Conservation (phyloP, 2,888 invertebrate genomes). For the Eupithecia tripunctaria region DNA sequence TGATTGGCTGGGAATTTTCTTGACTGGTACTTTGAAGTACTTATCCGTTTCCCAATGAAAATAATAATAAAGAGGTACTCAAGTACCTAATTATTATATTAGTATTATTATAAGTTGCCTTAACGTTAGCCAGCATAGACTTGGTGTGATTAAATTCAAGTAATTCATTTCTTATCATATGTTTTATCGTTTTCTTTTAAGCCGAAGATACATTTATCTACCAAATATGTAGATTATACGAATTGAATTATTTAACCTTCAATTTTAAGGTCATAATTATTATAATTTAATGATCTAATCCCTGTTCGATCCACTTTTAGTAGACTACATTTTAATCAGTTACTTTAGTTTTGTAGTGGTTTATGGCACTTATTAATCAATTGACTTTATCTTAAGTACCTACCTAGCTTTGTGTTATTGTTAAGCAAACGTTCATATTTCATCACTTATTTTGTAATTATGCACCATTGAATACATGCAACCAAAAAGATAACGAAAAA, state of each 20-base stretch:
- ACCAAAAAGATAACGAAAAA: slow-evolving; percentile 15
- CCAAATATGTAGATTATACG: neutral
- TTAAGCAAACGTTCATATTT: neutral
- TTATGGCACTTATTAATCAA: neutral
- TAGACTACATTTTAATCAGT: neutral
- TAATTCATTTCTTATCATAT: neutral
- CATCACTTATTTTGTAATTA: neutral
- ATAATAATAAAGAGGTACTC: neutral
- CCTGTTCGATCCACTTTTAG: neutral
- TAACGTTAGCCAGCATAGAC: neutral
- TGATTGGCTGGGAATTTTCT: too few species aligned
- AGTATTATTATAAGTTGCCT: too few species aligned
- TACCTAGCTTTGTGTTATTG: neutral
- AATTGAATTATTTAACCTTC: neutral
- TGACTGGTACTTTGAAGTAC: too few species aligned
- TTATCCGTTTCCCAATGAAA: neutral
- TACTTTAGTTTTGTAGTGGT: neutral
- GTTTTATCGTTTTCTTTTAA: neutral
- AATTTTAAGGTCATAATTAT: neutral
- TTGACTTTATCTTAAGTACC: slow-evolving; percentile 4
- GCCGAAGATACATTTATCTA: neutral
- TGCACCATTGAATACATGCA: neutral
- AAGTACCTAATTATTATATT: neutral
- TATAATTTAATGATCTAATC: neutral
- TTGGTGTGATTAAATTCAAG: neutral